Evolutionary conservation across 1,140 invertebrate species (phyloP).

Genomic region (Aleiodes sp.): DNA sequence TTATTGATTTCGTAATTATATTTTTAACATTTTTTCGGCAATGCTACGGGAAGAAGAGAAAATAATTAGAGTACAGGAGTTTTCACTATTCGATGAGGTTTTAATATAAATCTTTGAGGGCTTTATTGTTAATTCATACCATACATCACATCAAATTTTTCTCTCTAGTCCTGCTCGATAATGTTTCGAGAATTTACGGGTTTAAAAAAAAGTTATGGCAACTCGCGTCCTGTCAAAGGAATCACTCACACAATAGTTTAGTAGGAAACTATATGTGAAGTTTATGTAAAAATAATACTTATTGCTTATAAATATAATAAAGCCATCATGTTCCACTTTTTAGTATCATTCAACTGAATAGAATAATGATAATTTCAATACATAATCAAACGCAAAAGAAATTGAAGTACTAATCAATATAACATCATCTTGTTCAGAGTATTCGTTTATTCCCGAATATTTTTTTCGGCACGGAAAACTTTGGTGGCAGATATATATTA

Average conservation of each 20-base stretch:
- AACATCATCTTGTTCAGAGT: neutral
- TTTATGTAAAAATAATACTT: too few relatives aligned
- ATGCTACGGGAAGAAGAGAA: neutral
- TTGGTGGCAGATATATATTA: conserved; percentile 53
- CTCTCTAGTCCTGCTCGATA: neutral
- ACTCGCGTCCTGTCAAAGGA: too few relatives aligned
- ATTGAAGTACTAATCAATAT: too few relatives aligned
- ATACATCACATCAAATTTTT: neutral
- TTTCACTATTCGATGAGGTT: neutral
- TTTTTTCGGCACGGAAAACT: conserved; percentile 45
- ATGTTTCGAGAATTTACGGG: too few relatives aligned
- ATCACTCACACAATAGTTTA: too few relatives aligned
- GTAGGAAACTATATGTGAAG: too few relatives aligned
- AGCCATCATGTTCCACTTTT: too few relatives aligned
- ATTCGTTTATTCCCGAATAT: conserved; percentile 37
- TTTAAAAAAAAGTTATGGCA: too few relatives aligned
- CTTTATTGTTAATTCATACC: neutral
- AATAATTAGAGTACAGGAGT: neutral
- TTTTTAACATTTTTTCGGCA: neutral
- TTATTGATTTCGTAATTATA: neutral
- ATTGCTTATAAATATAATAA: too few relatives aligned
- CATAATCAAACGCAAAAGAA: too few relatives aligned
- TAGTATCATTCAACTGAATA: too few relatives aligned
- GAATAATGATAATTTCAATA: too few relatives aligned
- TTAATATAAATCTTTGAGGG: neutral